Conservation (phyloP, 2,888 invertebrate species). For the Rhogogaster chlorosoma region DNA sequence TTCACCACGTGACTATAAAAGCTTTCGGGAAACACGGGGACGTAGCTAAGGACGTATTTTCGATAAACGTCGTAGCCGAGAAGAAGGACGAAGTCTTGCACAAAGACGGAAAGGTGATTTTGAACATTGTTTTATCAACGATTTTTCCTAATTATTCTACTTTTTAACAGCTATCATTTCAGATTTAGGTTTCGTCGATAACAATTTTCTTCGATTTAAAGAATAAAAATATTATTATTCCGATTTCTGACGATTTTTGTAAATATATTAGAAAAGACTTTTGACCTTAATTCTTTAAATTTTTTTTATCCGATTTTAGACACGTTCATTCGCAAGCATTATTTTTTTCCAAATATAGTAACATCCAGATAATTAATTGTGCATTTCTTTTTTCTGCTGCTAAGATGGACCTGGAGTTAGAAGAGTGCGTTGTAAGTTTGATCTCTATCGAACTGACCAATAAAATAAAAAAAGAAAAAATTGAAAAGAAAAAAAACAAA, state of each 20-base stretch:
- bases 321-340: not conserved
- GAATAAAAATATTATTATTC: not conserved
- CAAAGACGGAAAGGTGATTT: conserved; percentile 70
- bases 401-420: conserved; percentile 45
- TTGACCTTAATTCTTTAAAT: not conserved
- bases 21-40: conserved; percentile 80
- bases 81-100: conserved; percentile 67
- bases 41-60: conserved; percentile 84
- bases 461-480: not conserved
- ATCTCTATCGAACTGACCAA: conserved; percentile 10
- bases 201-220: not conserved
- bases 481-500: not conserved
- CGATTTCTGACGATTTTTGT: not conserved
- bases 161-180: not conserved
- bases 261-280: not conserved
- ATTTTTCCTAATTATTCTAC: not conserved
- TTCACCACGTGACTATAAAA: conserved; percentile 83
- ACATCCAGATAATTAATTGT: not conserved
- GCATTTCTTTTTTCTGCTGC: conserved; percentile 24
- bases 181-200: not conserved
- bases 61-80: conserved; percentile 81
- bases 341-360: not conserved
- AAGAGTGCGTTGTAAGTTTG: conserved; percentile 47
- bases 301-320: not conserved
- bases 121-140: not conserved